Conservation (phyloP, 2,113 vertebrate genomes). For the Ramphastos sulfuratus region DNA sequence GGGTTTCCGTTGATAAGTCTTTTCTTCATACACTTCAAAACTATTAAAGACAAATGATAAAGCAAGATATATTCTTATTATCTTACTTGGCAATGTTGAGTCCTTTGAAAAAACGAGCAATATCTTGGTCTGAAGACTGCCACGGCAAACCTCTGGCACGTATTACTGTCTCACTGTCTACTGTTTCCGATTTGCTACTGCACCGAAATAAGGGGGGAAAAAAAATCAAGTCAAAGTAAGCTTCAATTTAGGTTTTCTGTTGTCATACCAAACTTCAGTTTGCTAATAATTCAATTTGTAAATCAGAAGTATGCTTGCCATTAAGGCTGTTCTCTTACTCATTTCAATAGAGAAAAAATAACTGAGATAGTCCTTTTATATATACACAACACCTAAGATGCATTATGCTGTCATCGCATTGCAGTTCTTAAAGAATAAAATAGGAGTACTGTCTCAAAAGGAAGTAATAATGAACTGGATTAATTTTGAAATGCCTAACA, state of each 20-base stretch:
- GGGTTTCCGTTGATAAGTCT: not conserved
- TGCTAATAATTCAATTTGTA: not conserved
- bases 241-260: not conserved
- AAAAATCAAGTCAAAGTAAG: not conserved
- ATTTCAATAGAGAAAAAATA: not conserved
- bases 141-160: constrained; percentile 94
- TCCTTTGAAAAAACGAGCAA: constrained; percentile 96
- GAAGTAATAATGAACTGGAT: not conserved
- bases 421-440: not conserved
- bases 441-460: not conserved
- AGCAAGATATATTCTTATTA: not conserved
- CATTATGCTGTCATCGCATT: not conserved
- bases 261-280: not conserved
- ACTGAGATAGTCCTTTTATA: not conserved
- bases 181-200: constrained; percentile 91
- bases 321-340: not conserved
- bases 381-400: not conserved
- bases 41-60: not conserved
- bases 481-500: not conserved
- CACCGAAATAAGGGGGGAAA: not conserved
- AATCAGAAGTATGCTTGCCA: not conserved
- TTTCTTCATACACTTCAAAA: not conserved
- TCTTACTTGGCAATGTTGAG: constrained; percentile 96
- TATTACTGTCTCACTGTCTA: constrained; percentile 95
- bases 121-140: constrained; percentile 98